phyloP scores from a whole-genome alignment of 2,888 invertebrate genomes.

The Hyposoter didymator region DNA sequence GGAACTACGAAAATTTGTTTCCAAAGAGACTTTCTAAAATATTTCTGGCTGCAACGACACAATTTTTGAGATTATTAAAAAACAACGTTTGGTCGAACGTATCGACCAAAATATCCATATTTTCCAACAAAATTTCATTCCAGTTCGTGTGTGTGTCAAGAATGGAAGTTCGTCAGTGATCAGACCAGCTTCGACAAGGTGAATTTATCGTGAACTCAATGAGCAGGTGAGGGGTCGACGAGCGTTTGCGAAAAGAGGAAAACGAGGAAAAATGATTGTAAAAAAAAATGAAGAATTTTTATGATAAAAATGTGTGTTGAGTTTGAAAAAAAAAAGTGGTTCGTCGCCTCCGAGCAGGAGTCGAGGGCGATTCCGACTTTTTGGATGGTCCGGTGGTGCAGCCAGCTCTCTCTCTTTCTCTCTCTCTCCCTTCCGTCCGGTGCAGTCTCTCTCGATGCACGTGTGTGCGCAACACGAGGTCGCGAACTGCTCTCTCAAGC shows the following conservation, averaged over 20 bases:
- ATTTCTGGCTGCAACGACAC: no score
- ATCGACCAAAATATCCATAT: no score
- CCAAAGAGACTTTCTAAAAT: no score
- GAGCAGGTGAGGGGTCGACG: constrained; percentile 15
- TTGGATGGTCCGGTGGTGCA: constrained; percentile 65
- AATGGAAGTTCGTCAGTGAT: constrained; percentile 10
- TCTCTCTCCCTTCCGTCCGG: constrained; percentile 72
- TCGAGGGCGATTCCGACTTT: constrained; percentile 53
- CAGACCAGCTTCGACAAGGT: constrained; percentile 18
- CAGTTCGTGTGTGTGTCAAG: constrained; percentile 2
- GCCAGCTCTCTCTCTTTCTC: constrained; percentile 30
- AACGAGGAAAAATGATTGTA: not conserved
- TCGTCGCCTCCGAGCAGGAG: constrained; percentile 22
- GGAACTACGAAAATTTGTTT: no score
- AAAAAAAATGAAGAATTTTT: constrained; percentile 42
- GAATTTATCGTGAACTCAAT: constrained; percentile 25
- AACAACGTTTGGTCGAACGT: no score
- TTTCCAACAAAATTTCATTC: no score
- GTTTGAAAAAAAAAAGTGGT: constrained; percentile 21
- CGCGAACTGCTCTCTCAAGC: constrained; percentile 70
- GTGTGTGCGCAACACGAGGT: constrained; percentile 74
- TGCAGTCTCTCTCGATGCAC: constrained; percentile 64
- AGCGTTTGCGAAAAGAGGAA: not conserved
- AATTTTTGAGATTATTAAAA: no score
- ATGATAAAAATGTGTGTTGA: not conserved